Evolutionary conservation across 2,797 vertebrate species (phyloP), one percentile per base, ranked within the genome.

Genomic region (Gypaetus barbatus): DNA sequence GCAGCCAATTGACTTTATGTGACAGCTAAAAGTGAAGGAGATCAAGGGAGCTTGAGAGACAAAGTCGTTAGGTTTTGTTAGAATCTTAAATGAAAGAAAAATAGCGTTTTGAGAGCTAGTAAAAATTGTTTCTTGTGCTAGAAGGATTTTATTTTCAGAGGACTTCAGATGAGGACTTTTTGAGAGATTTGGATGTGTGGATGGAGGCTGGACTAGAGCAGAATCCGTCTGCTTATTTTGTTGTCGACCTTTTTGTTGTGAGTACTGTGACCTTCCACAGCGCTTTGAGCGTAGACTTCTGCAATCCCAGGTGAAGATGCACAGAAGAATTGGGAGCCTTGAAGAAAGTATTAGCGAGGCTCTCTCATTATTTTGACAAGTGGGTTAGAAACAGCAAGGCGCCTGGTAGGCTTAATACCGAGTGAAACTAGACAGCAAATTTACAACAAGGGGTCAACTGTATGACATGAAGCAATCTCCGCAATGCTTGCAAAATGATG

Each of bases 1-100:
- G 82, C 96, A 94, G 94, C 84, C 95, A 96, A 90, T 95, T 96
- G 95, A 96, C 96, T 97, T 92, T 66, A 52, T 94, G 83, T 91
- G 95, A 74, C 94, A 96, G 91, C 89, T 86, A 14, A 88, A 96
- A 96, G 93, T 89, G 91, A 86, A 91, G 68, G 58, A 97, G 94
- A 97, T 97, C 94, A 96, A 97, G 94, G 82, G 65, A 96, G 84
- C 87, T 25, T 57, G 76, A 86, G 94, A 96, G 89, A 95, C 92
- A 97, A 96, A 97, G 95, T 88, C 91, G 84, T 74, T 89, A 10
- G 57, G 79, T 88, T 97, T 97, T 91, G 84, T 96, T 86, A 46
- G 91, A 92, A 93, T 90, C 84, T 66, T 84, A 94, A 96, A 96
- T 95, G 89, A 92, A 96, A 91, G 95, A 51, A 91, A 96, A 94